Conservation (phyloP, 2,888 invertebrate genomes). For the Meiosimyza platycephala region DNA sequence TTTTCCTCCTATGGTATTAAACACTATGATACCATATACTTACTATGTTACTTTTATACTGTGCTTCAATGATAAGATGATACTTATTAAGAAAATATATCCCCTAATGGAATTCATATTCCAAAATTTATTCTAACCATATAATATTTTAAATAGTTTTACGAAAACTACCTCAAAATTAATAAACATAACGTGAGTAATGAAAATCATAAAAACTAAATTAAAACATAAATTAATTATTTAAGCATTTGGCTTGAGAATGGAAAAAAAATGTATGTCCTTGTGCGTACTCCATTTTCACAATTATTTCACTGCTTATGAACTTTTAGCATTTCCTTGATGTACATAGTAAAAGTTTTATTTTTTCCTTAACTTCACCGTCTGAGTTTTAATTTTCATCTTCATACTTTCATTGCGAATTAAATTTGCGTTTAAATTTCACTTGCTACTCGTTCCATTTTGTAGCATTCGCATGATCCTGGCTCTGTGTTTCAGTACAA, state of each 20-base stretch:
- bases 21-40: too few relatives aligned
- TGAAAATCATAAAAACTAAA: not conserved
- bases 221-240: slow-evolving; percentile 10
- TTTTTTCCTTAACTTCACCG: not conserved
- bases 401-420: slow-evolving; percentile 5
- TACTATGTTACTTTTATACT: too few relatives aligned
- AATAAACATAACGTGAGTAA: too few relatives aligned
- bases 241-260: not conserved
- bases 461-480: not conserved
- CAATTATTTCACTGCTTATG: not conserved
- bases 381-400: slow-evolving; percentile 6
- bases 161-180: too few relatives aligned
- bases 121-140: too few relatives aligned
- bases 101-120: too few relatives aligned
- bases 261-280: too few relatives aligned
- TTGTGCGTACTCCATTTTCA: not conserved
- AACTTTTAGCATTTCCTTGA: too few relatives aligned
- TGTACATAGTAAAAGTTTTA: not conserved
- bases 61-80: too few relatives aligned
- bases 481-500: slow-evolving; percentile 21
- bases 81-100: too few relatives aligned
- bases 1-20: too few relatives aligned
- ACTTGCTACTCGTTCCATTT: not conserved
- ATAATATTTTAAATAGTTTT: too few relatives aligned
- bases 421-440: slow-evolving; percentile 7